Base-by-base conservation (phyloP, 2,888 invertebrate genomes). In the Leptopilina drosophilae region DNA sequence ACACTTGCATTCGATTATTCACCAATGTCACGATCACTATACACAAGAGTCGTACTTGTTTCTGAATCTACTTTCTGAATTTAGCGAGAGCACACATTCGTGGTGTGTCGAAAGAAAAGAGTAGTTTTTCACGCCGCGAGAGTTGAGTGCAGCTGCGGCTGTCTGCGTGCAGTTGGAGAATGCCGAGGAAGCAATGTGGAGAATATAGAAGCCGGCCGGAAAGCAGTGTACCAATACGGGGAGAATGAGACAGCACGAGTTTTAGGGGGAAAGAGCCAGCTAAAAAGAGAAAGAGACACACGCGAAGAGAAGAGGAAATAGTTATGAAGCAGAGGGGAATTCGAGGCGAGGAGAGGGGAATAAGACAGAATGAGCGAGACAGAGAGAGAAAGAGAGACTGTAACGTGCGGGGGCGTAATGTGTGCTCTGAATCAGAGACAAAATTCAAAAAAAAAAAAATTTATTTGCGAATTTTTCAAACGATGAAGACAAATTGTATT, bases 81-180 rank as follows among this genome's bases (percentile, higher is more conserved):
- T 73, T 1, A 33, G 26, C 53, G 46, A 14, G 67, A 53, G 49
- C 3, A 26, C 26, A 26, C 26, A 26, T 26, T 26, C 26, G 26
- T 2, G 26, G 26, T 26, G 3, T 33, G 33, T 56, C 14, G 5
- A 46, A 64, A 78, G 33, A 56, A 59, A 59, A 53, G 65, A 15
- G 65, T 20, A 62, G 75, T 59, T 42, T 64, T 53, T 77, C 64
- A 49, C 64, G 49, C 46, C 12, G 64, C 33, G 75, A 62, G 62
- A 11, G 12, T 20, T 26, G 14, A 75, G 84, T 82, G 86, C 85
- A 88, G 87, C 87, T 90, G 89, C 90, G 90, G 89, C 89, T 89
- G 89, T 88, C 89, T 87, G 86, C 89, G 88, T 88, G 85, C 88
- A 85, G 88, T 86, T 85, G 87, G 88, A 87, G 89, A 90, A 90